Evolutionary conservation across 1,140 invertebrate species (phyloP).

Genomic region (Drosophila subobscura): DNA sequence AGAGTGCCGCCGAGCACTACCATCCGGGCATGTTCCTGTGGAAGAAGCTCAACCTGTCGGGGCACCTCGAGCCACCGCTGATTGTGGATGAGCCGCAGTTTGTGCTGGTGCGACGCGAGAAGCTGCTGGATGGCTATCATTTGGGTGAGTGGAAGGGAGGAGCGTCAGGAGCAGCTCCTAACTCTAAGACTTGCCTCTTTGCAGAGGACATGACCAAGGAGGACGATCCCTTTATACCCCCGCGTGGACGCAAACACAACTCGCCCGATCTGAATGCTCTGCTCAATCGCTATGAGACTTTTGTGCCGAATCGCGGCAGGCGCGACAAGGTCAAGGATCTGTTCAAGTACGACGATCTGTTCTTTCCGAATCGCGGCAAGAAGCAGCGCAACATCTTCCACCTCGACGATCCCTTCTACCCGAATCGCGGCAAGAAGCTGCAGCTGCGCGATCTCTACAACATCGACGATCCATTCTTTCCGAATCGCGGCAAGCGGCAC

Average conservation of each 20-base stretch:
- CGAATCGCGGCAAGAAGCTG: slow-evolving; percentile 78
- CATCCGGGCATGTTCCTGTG: slow-evolving; percentile 74
- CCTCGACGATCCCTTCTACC: slow-evolving; percentile 65
- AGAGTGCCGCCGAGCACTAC: slow-evolving; percentile 62
- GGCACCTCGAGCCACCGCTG: slow-evolving; percentile 72
- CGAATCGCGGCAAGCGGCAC: slow-evolving; percentile 73
- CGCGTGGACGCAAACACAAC: slow-evolving; percentile 75
- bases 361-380: slow-evolving; percentile 81
- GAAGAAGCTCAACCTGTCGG: slow-evolving; percentile 79
- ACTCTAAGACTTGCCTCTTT: background rate
- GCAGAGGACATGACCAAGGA: slow-evolving; percentile 44
- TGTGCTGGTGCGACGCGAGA: slow-evolving; percentile 71
- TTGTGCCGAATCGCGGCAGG: slow-evolving; percentile 80
- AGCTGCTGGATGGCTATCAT: slow-evolving; percentile 54
- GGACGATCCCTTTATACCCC: slow-evolving; percentile 79
- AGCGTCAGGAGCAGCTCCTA: too few species aligned
- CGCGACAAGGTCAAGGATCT: slow-evolving; percentile 82
- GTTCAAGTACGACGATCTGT: slow-evolving; percentile 82
- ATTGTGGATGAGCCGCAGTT: slow-evolving; percentile 79
- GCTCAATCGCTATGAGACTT: slow-evolving; percentile 71
- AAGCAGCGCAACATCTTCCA: slow-evolving; percentile 63
- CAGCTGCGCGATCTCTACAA: slow-evolving; percentile 71
- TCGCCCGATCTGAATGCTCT: slow-evolving; percentile 65
- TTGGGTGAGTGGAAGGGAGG: slow-evolving; percentile 43
- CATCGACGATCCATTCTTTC: slow-evolving; percentile 72